Evolutionary conservation across 2,797 vertebrate species (phyloP).

Genomic region (Parauchenoglanis punctatus): DNA sequence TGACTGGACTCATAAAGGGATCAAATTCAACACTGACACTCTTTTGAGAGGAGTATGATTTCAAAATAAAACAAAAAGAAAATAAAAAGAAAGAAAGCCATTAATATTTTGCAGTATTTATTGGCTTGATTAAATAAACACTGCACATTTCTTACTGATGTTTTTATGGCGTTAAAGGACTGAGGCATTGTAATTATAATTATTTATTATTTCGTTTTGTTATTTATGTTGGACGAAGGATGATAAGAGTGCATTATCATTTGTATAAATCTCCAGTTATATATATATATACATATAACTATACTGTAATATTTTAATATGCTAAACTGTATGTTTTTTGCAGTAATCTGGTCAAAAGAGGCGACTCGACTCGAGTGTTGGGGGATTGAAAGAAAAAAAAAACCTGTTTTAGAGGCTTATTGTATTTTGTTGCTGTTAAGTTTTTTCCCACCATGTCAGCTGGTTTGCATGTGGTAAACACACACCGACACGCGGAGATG

Average conservation of each 20-base stretch:
- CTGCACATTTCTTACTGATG: slow-evolving; percentile 25
- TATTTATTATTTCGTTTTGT: slow-evolving; percentile 29
- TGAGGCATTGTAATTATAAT: slow-evolving; percentile 17
- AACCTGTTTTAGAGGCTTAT: background rate
- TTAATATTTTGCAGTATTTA: slow-evolving; percentile 9
- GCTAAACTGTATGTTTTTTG: slow-evolving; percentile 11
- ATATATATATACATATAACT: background rate
- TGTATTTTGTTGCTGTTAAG: slow-evolving; percentile 29
- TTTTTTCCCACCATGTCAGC: slow-evolving; percentile 52
- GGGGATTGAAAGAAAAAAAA: too few species aligned
- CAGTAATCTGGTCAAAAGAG: slow-evolving; percentile 4
- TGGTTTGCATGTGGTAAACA: slow-evolving; percentile 83
- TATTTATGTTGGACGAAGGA: slow-evolving; percentile 35
- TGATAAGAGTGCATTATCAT: slow-evolving; percentile 5
- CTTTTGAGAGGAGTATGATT: background rate
- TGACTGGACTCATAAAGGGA: background rate
- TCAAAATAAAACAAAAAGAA: background rate
- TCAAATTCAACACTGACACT: background rate
- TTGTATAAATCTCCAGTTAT: background rate
- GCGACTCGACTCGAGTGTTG: background rate
- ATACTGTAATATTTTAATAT: slow-evolving; percentile 24
- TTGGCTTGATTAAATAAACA: background rate
- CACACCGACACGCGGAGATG: slow-evolving; percentile 63
- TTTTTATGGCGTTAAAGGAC: slow-evolving; percentile 23
- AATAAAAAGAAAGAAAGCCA: background rate